These are phyloP conservation scores for Onychomys arenicola DNA, from an alignment of 2,797 vertebrate species.

Conservation along the genomic window DNA sequence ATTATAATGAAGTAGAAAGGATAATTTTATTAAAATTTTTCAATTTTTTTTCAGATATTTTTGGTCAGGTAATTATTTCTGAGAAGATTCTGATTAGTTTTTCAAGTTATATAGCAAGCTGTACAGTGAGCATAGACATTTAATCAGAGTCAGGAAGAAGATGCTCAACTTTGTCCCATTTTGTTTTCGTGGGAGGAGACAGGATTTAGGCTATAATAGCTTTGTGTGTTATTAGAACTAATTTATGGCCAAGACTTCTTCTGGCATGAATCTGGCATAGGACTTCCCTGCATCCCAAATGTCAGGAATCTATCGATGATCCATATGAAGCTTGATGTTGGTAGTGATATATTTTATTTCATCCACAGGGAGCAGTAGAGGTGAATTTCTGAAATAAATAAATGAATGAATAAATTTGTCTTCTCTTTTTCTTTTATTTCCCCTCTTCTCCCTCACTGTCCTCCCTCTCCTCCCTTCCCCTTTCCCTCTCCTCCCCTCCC, in stretches of 20 bases:
- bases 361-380: neutral
- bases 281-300: neutral
- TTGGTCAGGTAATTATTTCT: slow-evolving; percentile 10
- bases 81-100: slow-evolving; percentile 38
- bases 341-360: neutral
- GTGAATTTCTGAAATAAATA: neutral
- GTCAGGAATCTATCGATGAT: neutral
- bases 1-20: slow-evolving; percentile 21
- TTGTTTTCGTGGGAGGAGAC: neutral
- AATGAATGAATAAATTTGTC: neutral
- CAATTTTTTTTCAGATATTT: neutral
- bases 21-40: neutral
- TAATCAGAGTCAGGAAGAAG: neutral
- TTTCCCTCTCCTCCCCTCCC: neutral
- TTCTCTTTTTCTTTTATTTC: neutral
- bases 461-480: neutral
- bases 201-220: neutral
- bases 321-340: neutral
- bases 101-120: neutral
- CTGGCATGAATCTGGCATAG: neutral
- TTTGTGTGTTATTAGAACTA: neutral
- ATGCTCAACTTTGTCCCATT: neutral
- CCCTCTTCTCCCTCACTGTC: neutral
- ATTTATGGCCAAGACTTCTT: neutral
- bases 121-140: neutral